Evolutionary conservation across 2,113 vertebrate species (phyloP), one percentile per base, ranked within the genome.

Genomic region (Sciurus niger): DNA sequence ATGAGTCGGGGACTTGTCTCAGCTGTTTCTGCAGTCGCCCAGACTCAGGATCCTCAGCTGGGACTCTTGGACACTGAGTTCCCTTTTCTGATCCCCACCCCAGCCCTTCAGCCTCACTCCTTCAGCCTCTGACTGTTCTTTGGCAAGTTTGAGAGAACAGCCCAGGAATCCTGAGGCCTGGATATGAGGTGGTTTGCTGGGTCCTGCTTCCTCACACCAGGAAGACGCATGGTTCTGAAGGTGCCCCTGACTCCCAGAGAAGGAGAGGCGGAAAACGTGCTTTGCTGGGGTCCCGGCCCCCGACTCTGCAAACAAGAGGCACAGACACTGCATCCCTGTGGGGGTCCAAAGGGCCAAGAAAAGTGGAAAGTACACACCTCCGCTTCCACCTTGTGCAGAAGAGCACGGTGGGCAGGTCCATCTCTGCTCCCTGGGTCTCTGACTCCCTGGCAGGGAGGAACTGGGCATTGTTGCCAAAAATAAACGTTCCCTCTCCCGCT

Each of bases 391-490:
- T 86, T 70, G 83, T 9, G 14, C 40, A 12, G 90, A 93, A n/a
- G 93, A 96, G 93, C 68, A 37, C 6, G 16, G 80, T 28, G 32
- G 92, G 88, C 96, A 97, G 96, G 95, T 94, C 90, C 51, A 1
- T 89, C 96, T 96, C 93, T 76, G 91, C 92, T 98, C 92, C 73
- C 92, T 48, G 94, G 97, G 96, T 97, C 96, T 98, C 98, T 95
- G 40, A 93, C 98, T 73, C 97, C 93, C 96, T 97, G 97, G 88
- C 53, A 97, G 97, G 98, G 98, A 98, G 97, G 98, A 98, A 98
- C 98, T 98, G 98, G 97, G 97, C 98, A 98, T 98, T 98, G 98
- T 98, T 99, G 98, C 99, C 99, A 99, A 99, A 99, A 99, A 99
- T 98, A 98, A 99, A 99, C 97, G 98, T 98, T 98, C 98, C 97